Conservation (phyloP, 1,140 invertebrate species). For the Leptinotarsa defecta region DNA sequence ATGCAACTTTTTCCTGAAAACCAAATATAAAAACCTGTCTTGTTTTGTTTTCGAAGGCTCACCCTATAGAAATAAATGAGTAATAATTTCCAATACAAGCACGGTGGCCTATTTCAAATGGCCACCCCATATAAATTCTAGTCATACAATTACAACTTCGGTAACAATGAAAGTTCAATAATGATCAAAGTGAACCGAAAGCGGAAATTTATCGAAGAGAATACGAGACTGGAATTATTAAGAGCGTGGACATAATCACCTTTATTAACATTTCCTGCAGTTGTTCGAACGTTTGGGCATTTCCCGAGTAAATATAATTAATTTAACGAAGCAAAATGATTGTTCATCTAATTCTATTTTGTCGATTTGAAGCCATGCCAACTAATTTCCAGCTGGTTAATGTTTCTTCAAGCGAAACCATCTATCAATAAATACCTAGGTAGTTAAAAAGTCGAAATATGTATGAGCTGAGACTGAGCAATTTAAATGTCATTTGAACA, state of each 20-base stretch:
- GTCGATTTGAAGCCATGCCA: background rate
- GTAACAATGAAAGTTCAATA: too few species aligned
- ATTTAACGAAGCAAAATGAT: background rate
- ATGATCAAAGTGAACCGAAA: background rate
- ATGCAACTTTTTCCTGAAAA: too few species aligned
- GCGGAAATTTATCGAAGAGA: background rate
- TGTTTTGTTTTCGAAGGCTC: too few species aligned
- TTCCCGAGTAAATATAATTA: background rate
- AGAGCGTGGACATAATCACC: constrained; percentile 6
- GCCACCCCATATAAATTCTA: too few species aligned
- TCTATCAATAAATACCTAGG: background rate
- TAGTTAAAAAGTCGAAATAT: background rate
- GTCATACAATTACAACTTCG: too few species aligned
- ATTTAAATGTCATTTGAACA: too few species aligned
- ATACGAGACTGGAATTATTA: background rate
- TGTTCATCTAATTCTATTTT: background rate
- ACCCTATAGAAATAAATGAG: too few species aligned
- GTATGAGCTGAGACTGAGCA: too few species aligned
- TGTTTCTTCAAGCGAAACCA: background rate
- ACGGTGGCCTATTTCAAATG: too few species aligned
- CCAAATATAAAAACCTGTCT: too few species aligned
- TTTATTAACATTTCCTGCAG: constrained; percentile 19
- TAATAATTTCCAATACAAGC: too few species aligned
- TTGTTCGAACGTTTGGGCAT: background rate
- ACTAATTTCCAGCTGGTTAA: background rate